phyloP scores from a whole-genome alignment of 2,797 vertebrate genomes.

The Phoxinus dragarum region DNA sequence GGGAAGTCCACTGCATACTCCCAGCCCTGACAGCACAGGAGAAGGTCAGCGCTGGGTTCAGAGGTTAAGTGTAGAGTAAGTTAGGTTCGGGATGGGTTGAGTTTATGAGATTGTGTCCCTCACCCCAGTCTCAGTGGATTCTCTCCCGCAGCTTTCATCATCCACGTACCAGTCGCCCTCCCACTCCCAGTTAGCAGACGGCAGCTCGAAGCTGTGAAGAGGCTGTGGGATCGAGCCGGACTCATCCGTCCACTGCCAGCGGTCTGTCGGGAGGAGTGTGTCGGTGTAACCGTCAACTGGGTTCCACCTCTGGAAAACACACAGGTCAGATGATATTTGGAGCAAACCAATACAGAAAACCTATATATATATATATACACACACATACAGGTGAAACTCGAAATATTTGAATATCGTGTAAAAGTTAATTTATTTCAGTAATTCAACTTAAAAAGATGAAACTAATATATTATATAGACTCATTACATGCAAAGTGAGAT shows the following conservation, averaged over 20 bases:
- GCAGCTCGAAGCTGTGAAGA: constrained; percentile 88
- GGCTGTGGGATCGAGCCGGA: constrained; percentile 88
- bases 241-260: constrained; percentile 97
- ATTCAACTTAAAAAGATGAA: no score
- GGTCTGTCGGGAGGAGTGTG: constrained; percentile 93
- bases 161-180: constrained; percentile 99
- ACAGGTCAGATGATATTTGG: no score
- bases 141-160: constrained; percentile 95
- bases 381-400: no score
- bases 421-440: no score
- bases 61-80: no score
- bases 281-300: constrained; percentile 96
- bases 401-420: no score
- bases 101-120: constrained; percentile 67
- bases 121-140: constrained; percentile 94
- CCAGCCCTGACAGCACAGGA: constrained; percentile 82
- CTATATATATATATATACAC: no score
- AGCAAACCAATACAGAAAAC: no score
- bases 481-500: no score
- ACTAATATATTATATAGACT: no score
- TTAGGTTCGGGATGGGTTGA: not conserved
- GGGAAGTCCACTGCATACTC: constrained; percentile 97
- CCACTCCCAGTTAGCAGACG: constrained; percentile 95
- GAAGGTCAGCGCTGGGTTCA: not conserved
- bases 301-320: constrained; percentile 90